Evolutionary conservation across 2,888 invertebrate species (phyloP).

Genomic region (Plusia festucae): DNA sequence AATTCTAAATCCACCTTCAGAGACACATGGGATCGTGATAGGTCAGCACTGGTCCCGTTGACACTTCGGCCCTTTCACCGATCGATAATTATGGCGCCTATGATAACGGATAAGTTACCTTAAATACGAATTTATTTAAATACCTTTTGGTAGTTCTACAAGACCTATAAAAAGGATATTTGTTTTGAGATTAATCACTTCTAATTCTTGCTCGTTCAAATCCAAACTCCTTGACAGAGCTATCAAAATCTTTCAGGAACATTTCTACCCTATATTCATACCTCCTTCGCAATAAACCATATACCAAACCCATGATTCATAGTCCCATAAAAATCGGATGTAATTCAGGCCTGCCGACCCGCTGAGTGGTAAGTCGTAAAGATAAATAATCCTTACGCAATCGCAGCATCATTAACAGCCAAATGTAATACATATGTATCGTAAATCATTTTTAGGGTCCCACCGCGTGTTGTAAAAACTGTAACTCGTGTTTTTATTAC

Average conservation of each 20-base stretch:
- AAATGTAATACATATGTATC: slow-evolving; percentile 49
- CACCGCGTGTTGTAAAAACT: slow-evolving; percentile 55
- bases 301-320: slow-evolving; percentile 40
- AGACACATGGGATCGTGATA: slow-evolving; percentile 43
- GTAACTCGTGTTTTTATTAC: slow-evolving; percentile 54
- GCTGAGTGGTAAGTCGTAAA: slow-evolving; percentile 53
- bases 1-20: slow-evolving; percentile 46
- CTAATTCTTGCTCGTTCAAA: neutral
- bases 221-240: neutral
- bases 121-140: slow-evolving; percentile 24
- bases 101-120: slow-evolving; percentile 45
- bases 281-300: slow-evolving; percentile 24
- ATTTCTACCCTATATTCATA: slow-evolving; percentile 8
- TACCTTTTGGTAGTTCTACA: slow-evolving; percentile 15
- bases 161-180: neutral
- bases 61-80: slow-evolving; percentile 47
- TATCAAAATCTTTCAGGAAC: slow-evolving; percentile 4
- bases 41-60: slow-evolving; percentile 40
- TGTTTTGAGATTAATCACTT: neutral
- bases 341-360: slow-evolving; percentile 44
- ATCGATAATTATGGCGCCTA: slow-evolving; percentile 50
- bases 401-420: slow-evolving; percentile 49
- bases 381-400: slow-evolving; percentile 53
- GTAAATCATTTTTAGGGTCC: slow-evolving; percentile 60
- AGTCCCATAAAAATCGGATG: slow-evolving; percentile 43